Evolutionary conservation across 2,113 vertebrate species (phyloP).

Genomic region (Hippocampus comes): DNA sequence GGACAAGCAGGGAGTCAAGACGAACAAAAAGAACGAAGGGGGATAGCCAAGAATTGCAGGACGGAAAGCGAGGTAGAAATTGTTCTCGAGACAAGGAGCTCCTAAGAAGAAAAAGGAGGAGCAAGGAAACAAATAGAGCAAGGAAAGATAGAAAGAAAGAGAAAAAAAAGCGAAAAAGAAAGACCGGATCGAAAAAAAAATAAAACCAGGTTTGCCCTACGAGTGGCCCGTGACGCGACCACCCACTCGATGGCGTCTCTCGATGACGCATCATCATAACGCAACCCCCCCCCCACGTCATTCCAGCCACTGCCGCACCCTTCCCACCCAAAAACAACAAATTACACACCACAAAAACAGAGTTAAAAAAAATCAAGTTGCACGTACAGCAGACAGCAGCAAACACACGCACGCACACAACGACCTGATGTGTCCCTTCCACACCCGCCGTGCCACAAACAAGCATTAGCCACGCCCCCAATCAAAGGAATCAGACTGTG

Average conservation of each 20-base stretch:
- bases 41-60: no score
- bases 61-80: no score
- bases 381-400: conserved; percentile 26
- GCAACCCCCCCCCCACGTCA: conserved; percentile 36
- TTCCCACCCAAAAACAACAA: conserved; percentile 65
- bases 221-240: conserved; percentile 50
- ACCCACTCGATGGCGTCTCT: conserved; percentile 57
- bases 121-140: not conserved
- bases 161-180: not conserved
- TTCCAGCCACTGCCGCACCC: conserved; percentile 58
- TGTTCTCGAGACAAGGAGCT: no score
- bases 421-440: conserved; percentile 5
- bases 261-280: conserved; percentile 49
- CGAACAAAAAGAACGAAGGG: not conserved
- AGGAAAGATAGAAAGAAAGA: not conserved
- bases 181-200: conserved; percentile 2
- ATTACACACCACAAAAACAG: conserved; percentile 58
- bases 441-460: not conserved
- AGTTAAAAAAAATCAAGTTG: conserved; percentile 9
- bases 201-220: conserved; percentile 32
- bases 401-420: not conserved
- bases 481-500: conserved; percentile 16
- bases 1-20: not conserved
- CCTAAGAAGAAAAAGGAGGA: not conserved
- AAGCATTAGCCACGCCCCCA: conserved; percentile 7